Evolutionary conservation across 2,888 invertebrate species (phyloP).

Genomic region (Lasioglossum oenotherae): DNA sequence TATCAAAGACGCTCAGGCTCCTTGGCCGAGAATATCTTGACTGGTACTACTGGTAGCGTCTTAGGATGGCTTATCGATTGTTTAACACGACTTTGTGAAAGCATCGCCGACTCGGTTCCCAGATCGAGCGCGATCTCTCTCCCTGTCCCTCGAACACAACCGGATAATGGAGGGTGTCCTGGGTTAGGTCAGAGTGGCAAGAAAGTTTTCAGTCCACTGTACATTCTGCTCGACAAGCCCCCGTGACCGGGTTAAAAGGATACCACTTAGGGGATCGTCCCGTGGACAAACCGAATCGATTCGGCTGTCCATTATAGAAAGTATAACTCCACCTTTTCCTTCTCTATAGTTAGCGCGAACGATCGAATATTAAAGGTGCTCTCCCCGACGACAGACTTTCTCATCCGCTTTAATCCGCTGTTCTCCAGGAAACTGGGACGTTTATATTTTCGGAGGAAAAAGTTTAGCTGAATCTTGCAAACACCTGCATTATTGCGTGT

Average conservation of each 20-base stretch:
- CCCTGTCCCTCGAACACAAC: neutral
- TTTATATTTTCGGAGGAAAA: neutral
- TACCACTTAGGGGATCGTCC: slow-evolving; percentile 35
- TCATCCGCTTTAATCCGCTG: neutral
- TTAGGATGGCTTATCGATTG: slow-evolving; percentile 10
- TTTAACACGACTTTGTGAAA: slow-evolving; percentile 5
- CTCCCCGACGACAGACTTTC: neutral
- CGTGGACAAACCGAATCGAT: slow-evolving; percentile 47
- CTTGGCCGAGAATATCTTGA: neutral
- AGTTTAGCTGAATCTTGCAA: neutral
- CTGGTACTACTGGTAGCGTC: neutral
- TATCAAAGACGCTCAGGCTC: slow-evolving; percentile 1
- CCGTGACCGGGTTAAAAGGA: slow-evolving; percentile 45
- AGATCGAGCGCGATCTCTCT: neutral
- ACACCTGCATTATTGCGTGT: neutral
- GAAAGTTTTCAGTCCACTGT: neutral
- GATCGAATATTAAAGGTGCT: slow-evolving; percentile 27
- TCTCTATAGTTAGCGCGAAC: slow-evolving; percentile 33
- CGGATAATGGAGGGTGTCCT: slow-evolving; percentile 26
- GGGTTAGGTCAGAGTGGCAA: slow-evolving; percentile 22
- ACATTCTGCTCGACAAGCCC: neutral
- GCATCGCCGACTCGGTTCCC: neutral
- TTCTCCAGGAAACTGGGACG: neutral
- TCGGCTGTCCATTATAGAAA: slow-evolving; percentile 41
- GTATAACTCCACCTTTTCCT: neutral